Evolutionary conservation across 2,797 vertebrate genomes (phyloP).

Genomic region (Tokudaia tokunoshimensis): DNA sequence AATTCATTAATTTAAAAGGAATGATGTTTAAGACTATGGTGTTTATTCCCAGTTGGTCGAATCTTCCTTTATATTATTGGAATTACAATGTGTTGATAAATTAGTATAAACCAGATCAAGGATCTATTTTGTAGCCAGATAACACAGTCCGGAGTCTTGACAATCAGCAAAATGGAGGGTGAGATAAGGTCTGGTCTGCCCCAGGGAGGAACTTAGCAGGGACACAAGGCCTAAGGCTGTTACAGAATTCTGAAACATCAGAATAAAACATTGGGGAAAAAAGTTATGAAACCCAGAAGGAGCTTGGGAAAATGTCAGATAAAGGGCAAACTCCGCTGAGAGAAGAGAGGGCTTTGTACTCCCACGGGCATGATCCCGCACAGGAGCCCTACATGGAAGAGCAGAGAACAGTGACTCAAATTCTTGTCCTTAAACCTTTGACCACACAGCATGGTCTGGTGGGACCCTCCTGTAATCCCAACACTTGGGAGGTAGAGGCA

Average conservation of each 20-base stretch:
- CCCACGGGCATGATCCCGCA: background rate
- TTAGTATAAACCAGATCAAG: background rate
- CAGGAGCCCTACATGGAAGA: background rate
- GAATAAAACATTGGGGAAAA: constrained; percentile 18
- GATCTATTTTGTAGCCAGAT: constrained; percentile 25
- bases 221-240: constrained; percentile 16
- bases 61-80: background rate
- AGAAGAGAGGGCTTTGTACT: background rate
- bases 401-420: background rate
- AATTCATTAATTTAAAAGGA: background rate
- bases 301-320: constrained; percentile 33
- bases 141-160: background rate
- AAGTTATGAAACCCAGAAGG: constrained; percentile 18
- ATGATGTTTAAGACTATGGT: background rate
- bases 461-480: background rate
- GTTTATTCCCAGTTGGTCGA: background rate
- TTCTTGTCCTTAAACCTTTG: constrained; percentile 32
- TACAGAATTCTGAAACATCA: constrained; percentile 55
- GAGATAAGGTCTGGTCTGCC: background rate
- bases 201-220: constrained; percentile 2
- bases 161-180: background rate
- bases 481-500: background rate
- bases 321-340: background rate
- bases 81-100: constrained; percentile 9
- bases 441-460: background rate